These are phyloP conservation scores for Lasioglossum oenotherae DNA, from an alignment of 2,888 invertebrate species.

Conservation along the genomic window DNA sequence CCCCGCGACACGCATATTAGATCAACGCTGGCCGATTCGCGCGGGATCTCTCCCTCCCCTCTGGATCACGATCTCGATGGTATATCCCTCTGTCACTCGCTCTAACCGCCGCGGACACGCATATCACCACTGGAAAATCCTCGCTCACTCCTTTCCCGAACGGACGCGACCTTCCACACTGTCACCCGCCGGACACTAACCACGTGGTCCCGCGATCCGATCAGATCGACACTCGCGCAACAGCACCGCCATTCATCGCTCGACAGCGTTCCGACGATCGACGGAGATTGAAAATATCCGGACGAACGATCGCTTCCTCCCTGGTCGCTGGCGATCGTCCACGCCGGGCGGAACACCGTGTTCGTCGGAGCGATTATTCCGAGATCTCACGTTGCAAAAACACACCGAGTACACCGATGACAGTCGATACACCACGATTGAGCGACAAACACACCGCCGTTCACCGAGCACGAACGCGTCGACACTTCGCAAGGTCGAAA, in stretches of 20 bases:
- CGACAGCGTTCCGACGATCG: conserved; percentile 14
- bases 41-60: not conserved
- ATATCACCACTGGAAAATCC: too few relatives aligned
- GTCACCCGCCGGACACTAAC: conserved; percentile 2
- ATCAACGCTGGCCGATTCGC: too few relatives aligned
- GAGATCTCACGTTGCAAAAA: not conserved
- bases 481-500: not conserved
- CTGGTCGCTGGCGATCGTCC: conserved; percentile 9
- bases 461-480: not conserved
- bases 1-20: conserved; percentile 51
- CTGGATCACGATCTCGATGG: not conserved
- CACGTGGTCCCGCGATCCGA: conserved; percentile 37
- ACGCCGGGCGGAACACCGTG: not conserved
- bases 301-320: not conserved
- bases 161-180: not conserved
- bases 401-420: conserved; percentile 30
- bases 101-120: not conserved
- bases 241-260: conserved; percentile 39
- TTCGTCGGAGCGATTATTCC: not conserved
- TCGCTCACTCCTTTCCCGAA: too few relatives aligned
- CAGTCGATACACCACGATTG: not conserved
- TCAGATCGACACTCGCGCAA: conserved; percentile 14
- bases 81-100: not conserved
- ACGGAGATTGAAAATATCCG: not conserved
- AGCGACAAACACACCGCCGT: not conserved